Conservation (phyloP, 2,797 vertebrate genomes). For the Periophthalmus magnuspinnatus region DNA sequence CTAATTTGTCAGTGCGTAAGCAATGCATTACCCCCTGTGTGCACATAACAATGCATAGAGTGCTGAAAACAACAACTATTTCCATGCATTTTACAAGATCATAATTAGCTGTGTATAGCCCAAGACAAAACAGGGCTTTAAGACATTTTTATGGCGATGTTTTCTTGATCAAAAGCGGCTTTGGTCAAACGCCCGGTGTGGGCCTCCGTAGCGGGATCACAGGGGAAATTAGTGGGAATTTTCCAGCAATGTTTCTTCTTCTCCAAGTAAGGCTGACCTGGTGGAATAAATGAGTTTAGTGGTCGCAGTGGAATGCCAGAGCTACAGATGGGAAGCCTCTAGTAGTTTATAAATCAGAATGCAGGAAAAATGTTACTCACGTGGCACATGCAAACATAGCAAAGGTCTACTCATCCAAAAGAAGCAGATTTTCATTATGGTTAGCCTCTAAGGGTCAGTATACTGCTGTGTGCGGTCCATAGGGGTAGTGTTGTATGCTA, state of each 20-base stretch:
- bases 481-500: background rate
- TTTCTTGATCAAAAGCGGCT: conserved; percentile 26
- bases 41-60: conserved; percentile 7
- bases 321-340: conserved; percentile 2
- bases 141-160: conserved; percentile 5
- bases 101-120: conserved; percentile 18
- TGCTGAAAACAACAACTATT: background rate
- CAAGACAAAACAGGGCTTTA: conserved; percentile 16
- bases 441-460: background rate
- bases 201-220: conserved; percentile 27
- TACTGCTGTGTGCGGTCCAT: background rate
- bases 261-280: conserved; percentile 31
- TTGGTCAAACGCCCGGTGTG: conserved; percentile 5
- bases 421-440: conserved; percentile 2
- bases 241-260: conserved; percentile 30
- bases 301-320: conserved; percentile 25
- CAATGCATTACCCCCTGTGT: conserved; percentile 7
- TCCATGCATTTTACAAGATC: conserved; percentile 11
- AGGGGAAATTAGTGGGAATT: conserved; percentile 45
- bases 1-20: conserved; percentile 23
- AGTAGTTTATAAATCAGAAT: background rate
- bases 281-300: conserved; percentile 34
- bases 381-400: background rate
- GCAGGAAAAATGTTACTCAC: background rate
- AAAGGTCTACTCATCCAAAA: background rate